Percentiles rank a stretch among this genome's conserved stretches.
Evolutionary conservation across 2,888 invertebrate genomes (phyloP).

Genomic region (Mythimna impura): DNA sequence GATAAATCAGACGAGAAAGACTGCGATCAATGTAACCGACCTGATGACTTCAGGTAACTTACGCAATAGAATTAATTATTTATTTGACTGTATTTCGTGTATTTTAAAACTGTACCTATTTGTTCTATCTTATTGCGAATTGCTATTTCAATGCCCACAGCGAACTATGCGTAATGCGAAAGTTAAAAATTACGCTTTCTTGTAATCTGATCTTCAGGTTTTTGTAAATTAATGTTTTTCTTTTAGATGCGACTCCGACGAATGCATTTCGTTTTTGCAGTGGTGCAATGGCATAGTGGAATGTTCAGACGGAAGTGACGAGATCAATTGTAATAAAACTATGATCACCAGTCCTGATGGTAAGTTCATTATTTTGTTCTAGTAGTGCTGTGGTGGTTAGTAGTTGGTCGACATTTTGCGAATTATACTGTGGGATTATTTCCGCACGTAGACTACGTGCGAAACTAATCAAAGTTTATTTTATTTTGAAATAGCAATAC

Average conservation of each 20-base stretch:
- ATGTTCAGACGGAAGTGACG: slow-evolving; percentile 91
- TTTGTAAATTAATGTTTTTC: slow-evolving; percentile 61
- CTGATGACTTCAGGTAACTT: slow-evolving; percentile 84
- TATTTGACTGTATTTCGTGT: background rate
- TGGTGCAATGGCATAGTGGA: slow-evolving; percentile 91
- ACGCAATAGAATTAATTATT: slow-evolving; percentile 23
- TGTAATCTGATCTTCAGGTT: slow-evolving; percentile 19
- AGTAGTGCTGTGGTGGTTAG: background rate
- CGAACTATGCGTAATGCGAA: slow-evolving; percentile 50
- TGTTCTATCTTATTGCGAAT: slow-evolving; percentile 32
- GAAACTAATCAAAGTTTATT: background rate
- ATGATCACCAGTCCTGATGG: slow-evolving; percentile 68
- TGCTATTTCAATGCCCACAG: slow-evolving; percentile 44
- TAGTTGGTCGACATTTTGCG: too few relatives aligned
- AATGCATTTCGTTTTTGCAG: slow-evolving; percentile 83
- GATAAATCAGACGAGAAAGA: slow-evolving; percentile 91
- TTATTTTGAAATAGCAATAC: background rate
- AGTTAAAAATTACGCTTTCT: slow-evolving; percentile 10
- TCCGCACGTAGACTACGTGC: too few relatives aligned
- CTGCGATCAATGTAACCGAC: slow-evolving; percentile 79
- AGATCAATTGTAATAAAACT: slow-evolving; percentile 86
- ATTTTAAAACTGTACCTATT: slow-evolving; percentile 10
- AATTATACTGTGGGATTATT: background rate
- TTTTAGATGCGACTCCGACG: slow-evolving; percentile 85
- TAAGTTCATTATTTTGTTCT: slow-evolving; percentile 59